A percentile compares a stretch with the other conserved stretches of the same genome.
phyloP scores from a whole-genome alignment of 2,797 vertebrate species.

The Enteromius treurensis region DNA sequence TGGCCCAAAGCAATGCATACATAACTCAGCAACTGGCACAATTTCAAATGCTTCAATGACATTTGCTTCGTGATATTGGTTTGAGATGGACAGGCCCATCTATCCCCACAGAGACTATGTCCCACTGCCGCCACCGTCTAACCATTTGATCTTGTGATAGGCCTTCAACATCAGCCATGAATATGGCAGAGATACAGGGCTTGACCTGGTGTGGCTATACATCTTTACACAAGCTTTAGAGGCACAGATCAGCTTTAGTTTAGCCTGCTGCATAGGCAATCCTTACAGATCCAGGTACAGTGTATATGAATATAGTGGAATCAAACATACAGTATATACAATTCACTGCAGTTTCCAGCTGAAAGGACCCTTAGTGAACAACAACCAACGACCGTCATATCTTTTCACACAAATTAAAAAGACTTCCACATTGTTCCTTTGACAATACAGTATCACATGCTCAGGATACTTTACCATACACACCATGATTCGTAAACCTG shows the following conservation, averaged over 20 bases:
- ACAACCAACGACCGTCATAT: background rate
- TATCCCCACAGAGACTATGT: conserved; percentile 14
- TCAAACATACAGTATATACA: background rate
- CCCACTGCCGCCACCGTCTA: conserved; percentile 18
- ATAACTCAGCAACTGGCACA: conserved; percentile 50
- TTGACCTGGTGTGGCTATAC: background rate
- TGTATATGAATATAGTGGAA: background rate
- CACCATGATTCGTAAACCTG: background rate
- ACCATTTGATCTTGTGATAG: conserved; percentile 43
- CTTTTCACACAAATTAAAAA: background rate
- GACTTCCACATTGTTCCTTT: background rate
- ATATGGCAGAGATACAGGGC: background rate
- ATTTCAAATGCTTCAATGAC: conserved; percentile 40
- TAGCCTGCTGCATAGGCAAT: background rate
- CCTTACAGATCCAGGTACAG: background rate
- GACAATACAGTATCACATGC: background rate
- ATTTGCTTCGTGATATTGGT: conserved; percentile 51
- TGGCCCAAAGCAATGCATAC: conserved; percentile 46
- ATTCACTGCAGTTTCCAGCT: background rate
- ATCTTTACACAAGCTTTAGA: background rate
- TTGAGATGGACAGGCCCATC: conserved; percentile 30
- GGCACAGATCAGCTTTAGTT: background rate
- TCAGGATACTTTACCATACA: background rate
- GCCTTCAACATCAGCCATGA: background rate
- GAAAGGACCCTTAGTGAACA: background rate